Evolutionary conservation across 2,888 invertebrate genomes (phyloP).

Genomic region (Thereva unica): DNA sequence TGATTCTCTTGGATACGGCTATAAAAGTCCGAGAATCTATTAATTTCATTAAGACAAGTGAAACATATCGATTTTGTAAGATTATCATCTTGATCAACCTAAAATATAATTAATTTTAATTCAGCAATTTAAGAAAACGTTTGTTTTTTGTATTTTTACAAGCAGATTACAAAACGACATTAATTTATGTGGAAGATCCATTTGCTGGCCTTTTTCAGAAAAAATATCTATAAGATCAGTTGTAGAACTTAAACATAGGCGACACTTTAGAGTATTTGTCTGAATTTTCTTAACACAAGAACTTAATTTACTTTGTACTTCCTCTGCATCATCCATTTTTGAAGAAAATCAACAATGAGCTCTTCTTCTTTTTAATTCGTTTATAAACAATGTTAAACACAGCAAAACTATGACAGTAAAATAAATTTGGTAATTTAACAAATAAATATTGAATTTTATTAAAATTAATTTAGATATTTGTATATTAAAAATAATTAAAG

Average conservation of each 20-base stretch:
- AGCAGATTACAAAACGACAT: slow-evolving; percentile 29
- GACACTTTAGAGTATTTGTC: slow-evolving; percentile 15
- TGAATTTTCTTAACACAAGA: too few species aligned
- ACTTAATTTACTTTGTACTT: too few species aligned
- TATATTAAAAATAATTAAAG: too few species aligned
- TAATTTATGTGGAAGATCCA: slow-evolving; percentile 27
- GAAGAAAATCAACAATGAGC: too few species aligned
- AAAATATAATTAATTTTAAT: neutral
- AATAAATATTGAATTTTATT: too few species aligned
- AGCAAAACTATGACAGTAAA: too few species aligned
- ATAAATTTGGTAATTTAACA: too few species aligned
- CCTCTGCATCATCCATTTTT: too few species aligned
- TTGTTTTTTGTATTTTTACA: slow-evolving; percentile 3
- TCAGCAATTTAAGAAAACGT: neutral
- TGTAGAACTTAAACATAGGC: slow-evolving; percentile 28
- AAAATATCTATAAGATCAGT: slow-evolving; percentile 26
- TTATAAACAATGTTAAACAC: too few species aligned
- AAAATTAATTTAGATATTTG: too few species aligned
- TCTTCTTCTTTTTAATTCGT: too few species aligned
- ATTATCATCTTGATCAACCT: slow-evolving; percentile 29
- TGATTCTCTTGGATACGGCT: slow-evolving; percentile 37
- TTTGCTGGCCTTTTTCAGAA: slow-evolving; percentile 1
- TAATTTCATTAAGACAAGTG: slow-evolving; percentile 37
- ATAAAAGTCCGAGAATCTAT: slow-evolving; percentile 36
- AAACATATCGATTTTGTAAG: slow-evolving; percentile 35